Evolutionary conservation across 2,888 invertebrate species (phyloP), one percentile per base, ranked within the genome.

Genomic region (Phengaris arion): DNA sequence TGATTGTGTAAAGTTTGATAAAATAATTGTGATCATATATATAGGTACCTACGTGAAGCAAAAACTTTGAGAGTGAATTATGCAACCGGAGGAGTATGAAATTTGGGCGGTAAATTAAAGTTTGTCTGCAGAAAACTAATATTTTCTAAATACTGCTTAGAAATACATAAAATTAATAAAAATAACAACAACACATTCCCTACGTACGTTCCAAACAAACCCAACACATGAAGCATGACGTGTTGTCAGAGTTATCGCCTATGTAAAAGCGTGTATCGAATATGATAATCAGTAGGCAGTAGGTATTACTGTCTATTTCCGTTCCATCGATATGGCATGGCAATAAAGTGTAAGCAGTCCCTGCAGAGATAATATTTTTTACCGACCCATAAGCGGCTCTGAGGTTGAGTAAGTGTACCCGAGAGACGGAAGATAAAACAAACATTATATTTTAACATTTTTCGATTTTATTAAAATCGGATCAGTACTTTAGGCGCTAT

Each of bases 301-400:
- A 35, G 3, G 3, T 35, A 35, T 35, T 35, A 35, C 35, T 64
- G 12, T 64, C 10, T 64, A 64, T 64, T 64, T 12, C 35, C 12
- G 35, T 59, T 3, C 22, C 59, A 64, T 45, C 35, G 64, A 72
- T 72, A 72, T 12, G 13, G 22, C 52, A 22, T 22, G 22, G 35
- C 13, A 72, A 54, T 72, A 54, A 52, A 72, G 54, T 8, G 35
- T 52, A 52, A 54, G 52, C 52, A 9, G 52, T 54, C 35, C 68
- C 51, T 51, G 70, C 4, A 35, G 72, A 7, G 72, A 35, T 72
- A 51, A 72, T 72, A 64, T 52, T 72, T 54, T 72, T 72, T 72
- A 72, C 72, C 72, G 72, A 12, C 72, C 54, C 13, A 45, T 54
- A 35, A 72, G 54, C 54, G 9, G 35, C 12, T 35, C 52, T 72